phyloP scores from a whole-genome alignment of 2,888 invertebrate genomes.

The Hirtodrosophila trivittata region DNA sequence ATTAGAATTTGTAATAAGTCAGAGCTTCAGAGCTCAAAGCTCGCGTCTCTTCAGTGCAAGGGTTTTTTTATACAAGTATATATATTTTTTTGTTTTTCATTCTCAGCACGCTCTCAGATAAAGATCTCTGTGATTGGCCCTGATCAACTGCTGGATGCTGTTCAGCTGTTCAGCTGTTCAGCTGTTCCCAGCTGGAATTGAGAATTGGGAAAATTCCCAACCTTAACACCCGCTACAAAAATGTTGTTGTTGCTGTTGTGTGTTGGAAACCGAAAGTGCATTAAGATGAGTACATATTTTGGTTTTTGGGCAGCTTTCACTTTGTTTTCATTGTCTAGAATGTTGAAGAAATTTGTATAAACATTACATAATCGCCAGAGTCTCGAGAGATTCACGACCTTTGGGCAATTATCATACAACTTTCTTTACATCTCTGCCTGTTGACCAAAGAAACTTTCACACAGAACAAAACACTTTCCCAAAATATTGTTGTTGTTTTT shows the following conservation, averaged over 20 bases:
- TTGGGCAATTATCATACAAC: slow-evolving; percentile 57
- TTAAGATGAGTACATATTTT: slow-evolving; percentile 51
- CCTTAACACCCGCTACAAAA: slow-evolving; percentile 57
- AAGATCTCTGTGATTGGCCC: slow-evolving; percentile 52
- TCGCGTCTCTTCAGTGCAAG: slow-evolving; percentile 22
- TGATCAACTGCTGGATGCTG: slow-evolving; percentile 35
- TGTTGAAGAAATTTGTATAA: slow-evolving; percentile 28
- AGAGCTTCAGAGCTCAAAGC: slow-evolving; percentile 36
- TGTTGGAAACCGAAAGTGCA: slow-evolving; percentile 67
- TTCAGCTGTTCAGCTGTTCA: slow-evolving; percentile 28
- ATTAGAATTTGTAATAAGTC: slow-evolving; percentile 79
- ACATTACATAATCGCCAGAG: slow-evolving; percentile 62
- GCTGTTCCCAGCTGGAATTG: slow-evolving; percentile 33
- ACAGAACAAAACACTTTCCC: slow-evolving; percentile 64
- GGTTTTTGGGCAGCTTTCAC: slow-evolving; percentile 56
- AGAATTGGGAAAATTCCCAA: slow-evolving; percentile 35
- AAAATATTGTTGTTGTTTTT: slow-evolving; percentile 10
- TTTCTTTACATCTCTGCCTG: slow-evolving; percentile 55
- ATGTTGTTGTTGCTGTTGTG: not conserved
- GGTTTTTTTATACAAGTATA: slow-evolving; percentile 9
- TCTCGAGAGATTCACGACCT: slow-evolving; percentile 57
- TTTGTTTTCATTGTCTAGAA: slow-evolving; percentile 63
- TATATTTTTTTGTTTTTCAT: slow-evolving; percentile 20
- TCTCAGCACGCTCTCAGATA: slow-evolving; percentile 59
- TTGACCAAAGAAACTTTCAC: slow-evolving; percentile 48